Base-by-base conservation (phyloP, 2,888 invertebrate genomes). In the Tromatobia lineatoria region DNA sequence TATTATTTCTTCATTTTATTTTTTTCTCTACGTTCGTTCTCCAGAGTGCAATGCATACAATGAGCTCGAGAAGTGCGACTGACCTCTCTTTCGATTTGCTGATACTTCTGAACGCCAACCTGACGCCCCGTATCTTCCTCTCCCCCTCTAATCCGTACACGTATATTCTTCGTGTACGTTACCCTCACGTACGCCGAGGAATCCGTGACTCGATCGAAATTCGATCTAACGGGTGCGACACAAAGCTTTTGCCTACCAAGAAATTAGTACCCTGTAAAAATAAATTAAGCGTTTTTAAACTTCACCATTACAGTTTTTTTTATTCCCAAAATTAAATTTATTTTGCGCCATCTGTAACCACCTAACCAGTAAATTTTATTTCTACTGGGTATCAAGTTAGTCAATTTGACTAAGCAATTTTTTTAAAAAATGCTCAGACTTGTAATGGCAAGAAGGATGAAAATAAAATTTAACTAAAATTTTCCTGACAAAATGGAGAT, bases 201-300 rank as follows among this genome's bases (percentile, higher is more conserved):
- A 75, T 75, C 54, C 50, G 50, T 64, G 75, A 64, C 64, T 75
- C 64, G 75, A 64, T 57, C 57, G 71, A 71, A 71, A 71, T 57
- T 52, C 71, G 71, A 71, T 71, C 42, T 71, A 71, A 57, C 71
- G 57, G 71, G 54, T 71, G 71, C 42, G 71, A 59, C n/a, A 45
- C 57, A 71, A 71, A 42, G 23, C 50, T 29, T 34, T 69, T 69
- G 25, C 34, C n/a, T 69, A 71, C 70, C 8, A 6, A 38, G 70
- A 71, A 42, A 52, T 42, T 25, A n/a, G 42, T 18, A 71, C 54
- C 38, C 38, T 38, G 38, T 10, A 10, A 38, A 38, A 38, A 4
- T 38, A 0, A 38, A 38, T 38, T 2, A 38, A 38, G 38, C 8
- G 38, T 38, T 38, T 38, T 38, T 0, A 10, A 10, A 38, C 0